Evolutionary conservation across 2,797 vertebrate genomes (phyloP).

Genomic region (Coluber constrictor): DNA sequence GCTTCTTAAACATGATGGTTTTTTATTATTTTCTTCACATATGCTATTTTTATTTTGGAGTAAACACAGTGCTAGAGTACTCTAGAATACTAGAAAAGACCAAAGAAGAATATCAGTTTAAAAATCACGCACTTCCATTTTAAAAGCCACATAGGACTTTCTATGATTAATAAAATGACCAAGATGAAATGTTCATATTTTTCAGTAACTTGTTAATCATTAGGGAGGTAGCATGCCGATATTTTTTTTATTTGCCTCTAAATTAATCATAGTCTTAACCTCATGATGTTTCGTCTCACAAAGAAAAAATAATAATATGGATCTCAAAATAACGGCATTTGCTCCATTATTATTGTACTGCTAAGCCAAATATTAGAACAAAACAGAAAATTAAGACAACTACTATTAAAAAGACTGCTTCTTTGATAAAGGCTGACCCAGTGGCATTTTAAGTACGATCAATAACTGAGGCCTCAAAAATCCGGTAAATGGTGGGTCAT

Average conservation of each 20-base stretch:
- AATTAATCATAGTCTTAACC: constrained; percentile 44
- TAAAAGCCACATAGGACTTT: background rate
- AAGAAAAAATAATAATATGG: background rate
- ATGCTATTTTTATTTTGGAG: background rate
- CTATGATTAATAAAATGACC: background rate
- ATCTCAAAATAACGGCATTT: background rate
- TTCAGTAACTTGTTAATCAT: constrained; percentile 38
- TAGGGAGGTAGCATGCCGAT: constrained; percentile 28
- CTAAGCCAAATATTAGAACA: background rate
- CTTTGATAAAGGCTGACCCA: background rate
- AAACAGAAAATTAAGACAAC: background rate
- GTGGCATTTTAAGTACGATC: background rate
- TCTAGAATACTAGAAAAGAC: background rate
- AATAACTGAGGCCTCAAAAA: background rate
- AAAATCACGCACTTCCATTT: background rate
- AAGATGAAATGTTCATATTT: constrained; percentile 40
- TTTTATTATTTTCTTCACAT: background rate
- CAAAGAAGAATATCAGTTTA: background rate
- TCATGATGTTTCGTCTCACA: constrained; percentile 2
- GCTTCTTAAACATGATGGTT: background rate
- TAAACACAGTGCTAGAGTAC: background rate
- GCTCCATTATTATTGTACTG: background rate
- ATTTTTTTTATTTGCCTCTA: constrained; percentile 33
- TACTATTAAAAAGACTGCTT: background rate
- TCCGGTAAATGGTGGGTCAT: background rate